Evolutionary conservation across 2,113 vertebrate genomes (phyloP).

Genomic region (Catagonus wagneri): DNA sequence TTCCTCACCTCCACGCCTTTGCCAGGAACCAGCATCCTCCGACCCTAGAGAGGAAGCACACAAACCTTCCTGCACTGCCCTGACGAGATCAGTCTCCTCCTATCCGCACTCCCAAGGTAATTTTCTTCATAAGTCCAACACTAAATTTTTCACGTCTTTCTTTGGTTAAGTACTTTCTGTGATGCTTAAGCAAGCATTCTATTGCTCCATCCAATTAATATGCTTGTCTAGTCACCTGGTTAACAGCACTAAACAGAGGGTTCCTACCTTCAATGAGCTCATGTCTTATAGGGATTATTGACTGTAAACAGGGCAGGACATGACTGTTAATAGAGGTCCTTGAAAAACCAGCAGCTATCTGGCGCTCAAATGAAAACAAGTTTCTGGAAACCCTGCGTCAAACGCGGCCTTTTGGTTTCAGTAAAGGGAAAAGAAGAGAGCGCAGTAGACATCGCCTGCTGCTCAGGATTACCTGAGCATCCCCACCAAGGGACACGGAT

Average conservation of each 20-base stretch:
- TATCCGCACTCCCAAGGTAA: neutral
- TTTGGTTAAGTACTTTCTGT: neutral
- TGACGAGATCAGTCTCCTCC: neutral
- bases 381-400: slow-evolving; percentile 64
- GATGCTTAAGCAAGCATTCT: neutral
- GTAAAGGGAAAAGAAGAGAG: neutral
- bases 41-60: neutral
- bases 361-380: slow-evolving; percentile 41
- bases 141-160: neutral
- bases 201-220: neutral
- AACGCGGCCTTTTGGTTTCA: neutral
- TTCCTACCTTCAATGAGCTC: neutral
- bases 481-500: neutral
- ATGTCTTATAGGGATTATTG: neutral
- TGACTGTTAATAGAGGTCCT: neutral
- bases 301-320: neutral
- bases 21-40: neutral
- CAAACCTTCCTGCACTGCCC: neutral
- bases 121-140: neutral
- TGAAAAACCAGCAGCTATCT: neutral
- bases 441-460: neutral
- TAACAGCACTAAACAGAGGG: neutral
- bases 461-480: neutral
- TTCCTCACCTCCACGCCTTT: neutral
- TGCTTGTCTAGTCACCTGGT: neutral